Percentiles rank a stretch among this genome's conserved stretches.
These are phyloP conservation scores for Lasaia peninsularis DNA, from an alignment of 1,140 invertebrate species.

Conservation along the genomic window DNA sequence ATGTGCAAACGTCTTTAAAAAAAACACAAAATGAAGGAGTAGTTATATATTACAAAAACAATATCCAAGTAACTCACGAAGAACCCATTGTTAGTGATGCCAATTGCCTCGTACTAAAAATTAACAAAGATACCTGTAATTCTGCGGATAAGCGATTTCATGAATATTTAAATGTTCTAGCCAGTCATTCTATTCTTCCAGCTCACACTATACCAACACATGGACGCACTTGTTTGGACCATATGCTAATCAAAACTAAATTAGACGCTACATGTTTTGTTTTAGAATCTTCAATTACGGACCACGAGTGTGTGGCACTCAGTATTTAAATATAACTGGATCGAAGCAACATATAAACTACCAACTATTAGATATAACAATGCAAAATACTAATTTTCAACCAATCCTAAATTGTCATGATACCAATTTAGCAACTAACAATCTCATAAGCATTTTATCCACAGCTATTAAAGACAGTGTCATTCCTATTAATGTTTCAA, in stretches of 20 bases:
- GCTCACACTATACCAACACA: background rate
- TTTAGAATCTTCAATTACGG: background rate
- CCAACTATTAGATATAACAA: background rate
- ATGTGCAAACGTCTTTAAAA: background rate
- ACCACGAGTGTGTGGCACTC: background rate
- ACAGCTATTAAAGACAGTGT: too few species aligned
- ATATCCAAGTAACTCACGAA: background rate
- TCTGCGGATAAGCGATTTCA: background rate
- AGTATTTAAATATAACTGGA: background rate
- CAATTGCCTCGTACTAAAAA: constrained; percentile 21
- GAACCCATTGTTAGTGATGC: constrained; percentile 14
- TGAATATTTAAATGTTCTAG: background rate
- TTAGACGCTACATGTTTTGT: background rate
- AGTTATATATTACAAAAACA: background rate
- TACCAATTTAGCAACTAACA: too few species aligned
- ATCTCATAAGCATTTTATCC: too few species aligned
- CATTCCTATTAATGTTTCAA: background rate
- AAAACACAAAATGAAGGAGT: background rate
- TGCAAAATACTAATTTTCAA: background rate
- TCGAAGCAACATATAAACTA: background rate
- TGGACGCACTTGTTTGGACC: background rate
- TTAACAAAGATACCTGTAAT: constrained; percentile 16
- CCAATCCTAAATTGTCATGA: too few species aligned
- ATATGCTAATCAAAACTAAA: background rate
- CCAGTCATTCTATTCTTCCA: background rate